Percentiles rank a stretch among this genome's conserved stretches.
Evolutionary conservation across 2,113 vertebrate genomes (phyloP).

Genomic region (Helogale parvula): DNA sequence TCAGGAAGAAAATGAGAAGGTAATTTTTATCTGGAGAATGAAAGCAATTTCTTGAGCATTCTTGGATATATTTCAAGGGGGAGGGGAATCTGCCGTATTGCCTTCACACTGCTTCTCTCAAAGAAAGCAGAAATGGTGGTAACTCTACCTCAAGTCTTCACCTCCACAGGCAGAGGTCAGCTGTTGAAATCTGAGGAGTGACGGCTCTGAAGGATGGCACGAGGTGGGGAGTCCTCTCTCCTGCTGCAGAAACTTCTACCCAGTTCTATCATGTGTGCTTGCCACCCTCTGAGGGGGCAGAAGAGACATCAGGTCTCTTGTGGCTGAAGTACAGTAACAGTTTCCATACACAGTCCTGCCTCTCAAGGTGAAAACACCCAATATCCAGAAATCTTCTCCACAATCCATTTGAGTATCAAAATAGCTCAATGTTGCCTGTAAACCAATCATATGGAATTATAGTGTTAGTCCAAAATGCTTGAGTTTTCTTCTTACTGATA

Average conservation of each 20-base stretch:
- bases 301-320: background rate
- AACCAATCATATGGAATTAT: background rate
- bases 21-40: background rate
- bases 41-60: background rate
- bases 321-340: background rate
- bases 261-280: background rate
- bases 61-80: background rate
- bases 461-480: background rate
- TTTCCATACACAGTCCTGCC: background rate
- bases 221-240: too few relatives aligned
- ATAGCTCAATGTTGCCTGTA: background rate
- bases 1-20: background rate
- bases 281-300: background rate
- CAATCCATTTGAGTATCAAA: slow-evolving; percentile 9
- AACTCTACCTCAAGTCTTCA: background rate
- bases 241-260: background rate
- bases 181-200: background rate
- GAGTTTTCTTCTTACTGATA: slow-evolving; percentile 29
- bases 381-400: slow-evolving; percentile 1
- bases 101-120: background rate
- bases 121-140: background rate
- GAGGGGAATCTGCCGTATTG: background rate
- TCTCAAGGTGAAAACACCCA: slow-evolving; percentile 33
- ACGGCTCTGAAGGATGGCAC: background rate
- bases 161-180: background rate